Evolutionary conservation across 2,113 vertebrate genomes (phyloP), one percentile per base, ranked within the genome.

Genomic region (Tangachromis dhanisi): DNA sequence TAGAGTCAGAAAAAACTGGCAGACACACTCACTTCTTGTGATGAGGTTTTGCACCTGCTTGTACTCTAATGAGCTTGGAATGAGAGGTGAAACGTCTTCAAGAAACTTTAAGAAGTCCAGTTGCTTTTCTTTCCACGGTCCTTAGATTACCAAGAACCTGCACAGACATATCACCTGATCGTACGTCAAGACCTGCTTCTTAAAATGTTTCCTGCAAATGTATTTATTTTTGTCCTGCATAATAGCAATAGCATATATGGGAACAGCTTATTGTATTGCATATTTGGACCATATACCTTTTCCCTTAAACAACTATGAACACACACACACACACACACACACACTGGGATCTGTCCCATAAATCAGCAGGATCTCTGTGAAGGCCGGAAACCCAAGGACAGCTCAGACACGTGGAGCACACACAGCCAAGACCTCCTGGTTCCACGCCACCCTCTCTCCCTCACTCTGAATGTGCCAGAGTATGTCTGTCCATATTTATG

Each of bases 401-500:
- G 92, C 88, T 92, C 80, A 86, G 92, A 92, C 93, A 92, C 92
- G 92, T 94, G 93, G 91, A 92, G 83, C 86, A 89, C 89, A 92
- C 81, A 12, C 80, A 86, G 92, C 93, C 92, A 92, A 89, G 93
- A 93, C 90, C 89, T 92, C 73, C 89, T 92, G 86, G 84, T 89
- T 87, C 89, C 80, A 73, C 35, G 33, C 85, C 79, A 66, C 80
- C 71, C 81, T 40, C 71, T 66, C 83, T 81, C 38, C 17, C 54
- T 59, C 78, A 4, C 47, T 19, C 21, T 63, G 73, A 40, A 53
- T 29, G 66, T 40, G 71, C 78, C 68, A 84, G 80, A 76, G 83
- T 78, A 86, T 21, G 66, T 82, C 82, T 55, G 81, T 76, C 87
- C 86, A 84, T 88, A 83, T 92, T 92, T 93, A 89, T 89, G 85